Conservation (phyloP, 2,888 invertebrate genomes). For the Campoletis raptor region DNA sequence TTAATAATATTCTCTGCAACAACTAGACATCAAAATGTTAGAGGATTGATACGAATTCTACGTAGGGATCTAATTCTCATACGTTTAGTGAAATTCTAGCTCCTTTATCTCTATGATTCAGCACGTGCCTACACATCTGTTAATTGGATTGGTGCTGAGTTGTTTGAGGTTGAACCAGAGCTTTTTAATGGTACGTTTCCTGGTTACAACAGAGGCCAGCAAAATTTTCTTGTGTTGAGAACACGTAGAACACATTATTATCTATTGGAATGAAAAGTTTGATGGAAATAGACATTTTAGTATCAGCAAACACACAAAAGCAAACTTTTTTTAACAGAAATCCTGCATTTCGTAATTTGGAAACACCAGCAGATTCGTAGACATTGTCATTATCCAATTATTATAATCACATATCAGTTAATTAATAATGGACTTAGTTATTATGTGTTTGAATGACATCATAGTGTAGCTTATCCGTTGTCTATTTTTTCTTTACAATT, state of each 20-base stretch:
- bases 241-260: constrained; percentile 21
- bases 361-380: not conserved
- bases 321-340: not conserved
- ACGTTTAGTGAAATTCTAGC: constrained; percentile 33
- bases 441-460: not conserved
- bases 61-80: constrained; percentile 22
- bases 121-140: constrained; percentile 2
- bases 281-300: not conserved
- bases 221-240: constrained; percentile 14
- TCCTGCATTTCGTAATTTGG: not conserved
- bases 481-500: too few species aligned
- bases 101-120: constrained; percentile 16
- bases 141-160: constrained; percentile 39
- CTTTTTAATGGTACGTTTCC: constrained; percentile 33
- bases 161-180: constrained; percentile 18
- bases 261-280: not conserved
- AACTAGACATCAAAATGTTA: not conserved
- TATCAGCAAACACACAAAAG: not conserved
- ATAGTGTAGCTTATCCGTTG: too few species aligned
- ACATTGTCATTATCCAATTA: not conserved
- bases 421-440: not conserved
- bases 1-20: not conserved
- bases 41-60: not conserved
- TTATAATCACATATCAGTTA: not conserved
- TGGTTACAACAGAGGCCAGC: not conserved